Base-by-base conservation (phyloP, 2,113 vertebrate genomes). In the Motacilla tschutschensis region DNA sequence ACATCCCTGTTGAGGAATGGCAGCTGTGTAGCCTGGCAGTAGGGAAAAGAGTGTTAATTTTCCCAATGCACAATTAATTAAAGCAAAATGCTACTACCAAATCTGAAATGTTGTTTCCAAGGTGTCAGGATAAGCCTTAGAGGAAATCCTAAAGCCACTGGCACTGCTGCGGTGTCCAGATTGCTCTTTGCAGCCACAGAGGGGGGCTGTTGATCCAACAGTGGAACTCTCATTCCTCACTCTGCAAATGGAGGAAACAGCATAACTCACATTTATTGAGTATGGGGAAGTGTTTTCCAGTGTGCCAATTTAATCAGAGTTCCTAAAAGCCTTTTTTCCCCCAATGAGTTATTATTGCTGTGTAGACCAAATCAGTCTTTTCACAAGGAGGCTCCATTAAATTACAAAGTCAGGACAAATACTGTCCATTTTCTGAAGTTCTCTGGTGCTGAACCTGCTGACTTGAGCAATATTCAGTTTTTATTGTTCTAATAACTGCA, bases 151-250 rank as follows among this genome's bases (percentile, higher is more conserved):
- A 22, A 73, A 58, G 60, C 31, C 14, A 12, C 18, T 11, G 31
- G 38, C 16, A 25, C 17, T 0, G n/a, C 74, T 48, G 51, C 21
- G 58, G 7, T 7, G 24, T 9, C 29, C 28, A 0, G 16, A 44
- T 19, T 48, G 57, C 65, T 79, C 44, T 8, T 9, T 6, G 31
- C 18, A 79, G 81, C 95, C 95, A 92, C 81, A 54, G 33, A 69
- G 92, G 26, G 94, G 95, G 71, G 93, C 91, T 96, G 55, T 91
- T 83, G 47, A 12, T 48, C 83, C 59, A 72, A 11, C 2, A 78
- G 67, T 19, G 26, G 31, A 54, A 29, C 7, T 29, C 40, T 47
- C 9, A 4, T 13, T 47, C 24, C 9, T 51, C 72, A 8, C 43
- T 22, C 26, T 44, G 63, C 53, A 58, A 38, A 38, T 59, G 28